Evolutionary conservation across 2,113 vertebrate species (phyloP), one percentile per base, ranked within the genome.

Genomic region (Lophius piscatorius): DNA sequence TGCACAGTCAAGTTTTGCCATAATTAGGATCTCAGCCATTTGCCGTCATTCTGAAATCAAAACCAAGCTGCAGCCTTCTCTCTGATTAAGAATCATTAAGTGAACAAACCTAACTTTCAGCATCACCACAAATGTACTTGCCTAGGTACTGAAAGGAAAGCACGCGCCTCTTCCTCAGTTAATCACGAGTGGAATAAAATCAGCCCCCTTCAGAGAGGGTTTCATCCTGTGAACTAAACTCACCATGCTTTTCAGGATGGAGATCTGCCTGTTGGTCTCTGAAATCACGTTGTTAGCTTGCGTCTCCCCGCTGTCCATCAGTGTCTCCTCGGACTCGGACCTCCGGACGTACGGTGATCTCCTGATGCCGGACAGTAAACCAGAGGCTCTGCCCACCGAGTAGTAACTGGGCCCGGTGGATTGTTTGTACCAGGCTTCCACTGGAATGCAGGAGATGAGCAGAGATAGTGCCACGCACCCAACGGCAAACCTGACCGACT

Each of bases 361-460:
- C 59, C 89, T 90, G 80, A 91, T 89, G 0, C 91, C 86, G 5
- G 94, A 91, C 51, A 96, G 91, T 47, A 95, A 84, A 35, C 94
- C 94, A 2, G 93, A 92, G 9, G 94, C 93, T 23, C 94, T 88
- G 22, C 94, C 93, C 74, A 93, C 93, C 0, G 93, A 93, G 82
- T 90, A 91, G 82, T 79, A 90, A 18, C 80, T 88, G 54, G 91
- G 91, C 2, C 93, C 92, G 0, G 90, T 90, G 0, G 89, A 66
- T 49, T 87, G 93, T 76, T 87, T 91, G 92, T 94, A 94, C 94
- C 94, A 91, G 9, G 91, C 93, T 23, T 88, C 81, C 7, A 81
- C 82, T 0, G 88, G 83, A 11, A 78, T 80, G 76, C 87, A 85
- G 17, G 88, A 87, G 39, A 93, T 78, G 77, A 95, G 88, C 65